Conservation (phyloP, 2,797 vertebrate genomes). For the Gephyroberyx darwinii region DNA sequence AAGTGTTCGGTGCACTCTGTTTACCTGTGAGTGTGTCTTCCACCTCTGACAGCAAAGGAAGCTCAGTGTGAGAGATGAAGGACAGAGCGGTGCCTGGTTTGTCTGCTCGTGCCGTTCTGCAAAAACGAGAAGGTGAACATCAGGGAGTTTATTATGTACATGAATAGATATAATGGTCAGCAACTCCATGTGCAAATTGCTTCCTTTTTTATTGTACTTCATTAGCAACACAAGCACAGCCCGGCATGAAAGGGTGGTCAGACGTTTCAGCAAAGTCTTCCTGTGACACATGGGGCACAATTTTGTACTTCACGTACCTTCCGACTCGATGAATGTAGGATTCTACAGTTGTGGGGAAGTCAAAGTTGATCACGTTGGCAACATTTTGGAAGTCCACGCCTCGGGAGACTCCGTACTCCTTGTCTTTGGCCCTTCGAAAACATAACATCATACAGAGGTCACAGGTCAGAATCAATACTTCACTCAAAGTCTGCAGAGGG, state of each 20-base stretch:
- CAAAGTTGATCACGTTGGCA: constrained; percentile 91
- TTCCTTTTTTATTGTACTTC: too few species aligned
- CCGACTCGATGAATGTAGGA: constrained; percentile 93
- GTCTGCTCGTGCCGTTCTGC: constrained; percentile 90
- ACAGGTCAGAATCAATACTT: not conserved
- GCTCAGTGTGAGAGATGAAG: constrained; percentile 85
- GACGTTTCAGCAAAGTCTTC: too few species aligned
- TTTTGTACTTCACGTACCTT: constrained; percentile 75
- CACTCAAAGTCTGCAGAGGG: not conserved
- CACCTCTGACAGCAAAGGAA: constrained; percentile 75
- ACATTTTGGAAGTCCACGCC: constrained; percentile 95
- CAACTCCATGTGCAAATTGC: too few species aligned
- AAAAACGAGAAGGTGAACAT: not conserved
- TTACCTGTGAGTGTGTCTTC: constrained; percentile 86
- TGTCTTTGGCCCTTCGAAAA: constrained; percentile 81
- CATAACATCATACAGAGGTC: not conserved
- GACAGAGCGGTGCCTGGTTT: constrained; percentile 89
- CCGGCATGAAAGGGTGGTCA: too few species aligned
- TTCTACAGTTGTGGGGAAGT: constrained; percentile 85
- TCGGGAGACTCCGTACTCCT: constrained; percentile 88
- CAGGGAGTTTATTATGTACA: not conserved
- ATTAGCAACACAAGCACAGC: not conserved
- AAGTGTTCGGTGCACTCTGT: not conserved
- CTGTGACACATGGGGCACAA: too few species aligned
- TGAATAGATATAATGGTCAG: too few species aligned